Evolutionary conservation across 2,888 invertebrate species (phyloP), one percentile per base, ranked within the genome.

Genomic region (Drosophila pegasa): DNA sequence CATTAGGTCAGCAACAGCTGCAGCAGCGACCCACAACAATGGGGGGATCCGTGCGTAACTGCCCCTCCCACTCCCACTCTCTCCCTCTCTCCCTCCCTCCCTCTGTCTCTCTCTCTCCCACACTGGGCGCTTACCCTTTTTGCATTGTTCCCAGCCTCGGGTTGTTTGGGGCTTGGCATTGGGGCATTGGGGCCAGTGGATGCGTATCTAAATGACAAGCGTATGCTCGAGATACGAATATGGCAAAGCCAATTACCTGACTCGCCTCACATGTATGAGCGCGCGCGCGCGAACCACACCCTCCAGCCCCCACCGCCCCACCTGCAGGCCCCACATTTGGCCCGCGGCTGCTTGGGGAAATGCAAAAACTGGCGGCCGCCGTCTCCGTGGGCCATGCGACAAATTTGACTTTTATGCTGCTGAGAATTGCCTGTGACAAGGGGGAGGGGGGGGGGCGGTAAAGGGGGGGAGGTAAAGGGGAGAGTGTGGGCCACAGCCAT

Each of bases 341-440:
- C 63, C 69, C 29, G 62, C 76, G 80, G 77, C 84, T 65, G 80
- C 71, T 77, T 48, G 52, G 80, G 87, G 71, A 71, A 67, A 80
- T 66, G 61, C 67, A 65, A 79, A 69, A 69, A 45, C 76, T 66
- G 71, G 74, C 61, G 60, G 59, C 52, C 48, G 61, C 45, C 48
- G 80, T 86, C 80, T 83, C 79, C 73, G 65, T 83, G 78, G 84
- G 78, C 73, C 83, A 78, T 70, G 88, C 86, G 88, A 86, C 86
- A 82, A 86, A 88, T 82, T 86, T 84, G 78, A 84, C 80, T 86
- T 88, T 88, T 85, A 86, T 85, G 80, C 84, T 82, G 78, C 78
- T 71, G 84, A 83, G 84, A 84, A 88, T 83, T 78, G 79, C 76
- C 82, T 59, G 74, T 75, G 86, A 72, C 88, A n/a, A n/a, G n/a